A percentile compares a stretch with the other conserved stretches of the same genome.
Conservation (phyloP, 30 jellyfish, hydroid and myxozoan species). For the Turritopsis dohrnii region DNA sequence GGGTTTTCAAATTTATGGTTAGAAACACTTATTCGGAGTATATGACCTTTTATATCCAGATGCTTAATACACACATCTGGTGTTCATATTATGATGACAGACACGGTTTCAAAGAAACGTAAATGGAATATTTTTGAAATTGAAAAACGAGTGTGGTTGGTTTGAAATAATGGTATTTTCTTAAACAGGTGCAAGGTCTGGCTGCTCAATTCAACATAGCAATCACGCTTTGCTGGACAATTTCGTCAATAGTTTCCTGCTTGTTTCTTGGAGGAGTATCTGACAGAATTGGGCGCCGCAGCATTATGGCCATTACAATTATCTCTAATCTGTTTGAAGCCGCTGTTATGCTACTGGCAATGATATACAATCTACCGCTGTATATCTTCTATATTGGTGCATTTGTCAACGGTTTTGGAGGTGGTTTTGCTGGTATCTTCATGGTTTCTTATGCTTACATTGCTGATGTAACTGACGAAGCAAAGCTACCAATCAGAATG, state of each 20-base stretch:
- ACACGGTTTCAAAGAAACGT: too few relatives aligned
- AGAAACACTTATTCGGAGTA: too few relatives aligned
- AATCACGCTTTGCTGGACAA: slow-evolving; percentile 31
- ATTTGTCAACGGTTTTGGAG: slow-evolving; percentile 69
- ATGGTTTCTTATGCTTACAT: slow-evolving; percentile 51
- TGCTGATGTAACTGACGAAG: slow-evolving; percentile 66
- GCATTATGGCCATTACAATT: slow-evolving; percentile 35
- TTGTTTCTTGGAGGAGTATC: slow-evolving; percentile 59
- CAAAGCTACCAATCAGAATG: slow-evolving; percentile 47
- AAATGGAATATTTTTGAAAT: too few relatives aligned
- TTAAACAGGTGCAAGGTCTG: neutral
- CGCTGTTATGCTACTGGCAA: slow-evolving; percentile 27
- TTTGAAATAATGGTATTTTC: too few relatives aligned
- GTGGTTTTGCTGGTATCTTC: slow-evolving; percentile 47
- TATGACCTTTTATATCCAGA: too few relatives aligned
- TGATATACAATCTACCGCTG: slow-evolving; percentile 50
- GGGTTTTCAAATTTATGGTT: too few relatives aligned
- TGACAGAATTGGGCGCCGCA: slow-evolving; percentile 80
- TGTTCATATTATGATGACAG: too few relatives aligned
- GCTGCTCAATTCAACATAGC: slow-evolving; percentile 64
- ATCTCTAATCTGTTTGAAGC: slow-evolving; percentile 40
- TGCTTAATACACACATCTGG: too few relatives aligned
- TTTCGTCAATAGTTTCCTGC: slow-evolving; percentile 60
- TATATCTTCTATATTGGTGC: slow-evolving; percentile 39
- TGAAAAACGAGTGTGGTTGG: too few relatives aligned